A percentile compares a stretch with the other conserved stretches of the same genome.
Conservation (phyloP, 2,113 vertebrate genomes). For the Sarotherodon lohbergeri region DNA sequence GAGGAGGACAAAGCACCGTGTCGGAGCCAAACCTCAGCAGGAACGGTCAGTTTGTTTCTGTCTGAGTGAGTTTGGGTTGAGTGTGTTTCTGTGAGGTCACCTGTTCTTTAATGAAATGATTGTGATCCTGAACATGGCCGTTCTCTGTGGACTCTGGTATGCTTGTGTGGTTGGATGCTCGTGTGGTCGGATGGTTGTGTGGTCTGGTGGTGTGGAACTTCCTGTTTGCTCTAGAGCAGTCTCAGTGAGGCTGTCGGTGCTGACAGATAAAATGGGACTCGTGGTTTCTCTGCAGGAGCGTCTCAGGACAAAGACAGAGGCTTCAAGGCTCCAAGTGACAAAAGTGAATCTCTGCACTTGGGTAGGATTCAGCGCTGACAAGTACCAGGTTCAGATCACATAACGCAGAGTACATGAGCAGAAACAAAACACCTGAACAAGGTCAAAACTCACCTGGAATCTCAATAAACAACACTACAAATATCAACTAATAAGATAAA, state of each 20-base stretch:
- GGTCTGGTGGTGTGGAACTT: background rate
- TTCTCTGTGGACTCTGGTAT: background rate
- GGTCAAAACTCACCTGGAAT: background rate
- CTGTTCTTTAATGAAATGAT: background rate
- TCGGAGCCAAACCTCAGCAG: slow-evolving; percentile 71
- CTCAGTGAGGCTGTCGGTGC: background rate
- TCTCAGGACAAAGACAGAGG: slow-evolving; percentile 50
- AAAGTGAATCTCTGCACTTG: slow-evolving; percentile 68
- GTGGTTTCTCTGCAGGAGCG: background rate
- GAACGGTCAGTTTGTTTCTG: slow-evolving; percentile 38
- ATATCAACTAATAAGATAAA: too few species aligned
- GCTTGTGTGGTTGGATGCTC: background rate
- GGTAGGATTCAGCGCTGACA: slow-evolving; percentile 53
- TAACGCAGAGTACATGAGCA: background rate
- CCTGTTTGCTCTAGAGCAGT: background rate
- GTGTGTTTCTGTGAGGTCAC: background rate
- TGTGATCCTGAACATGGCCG: background rate
- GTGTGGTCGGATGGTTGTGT: background rate
- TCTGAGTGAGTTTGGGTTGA: background rate
- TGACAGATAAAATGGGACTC: background rate
- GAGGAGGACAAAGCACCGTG: slow-evolving; percentile 11
- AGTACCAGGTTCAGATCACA: background rate
- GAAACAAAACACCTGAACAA: background rate
- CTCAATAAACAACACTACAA: too few species aligned
- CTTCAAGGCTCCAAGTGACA: slow-evolving; percentile 60